Evolutionary conservation across 2,113 vertebrate genomes (phyloP).

Genomic region (Spea multiplicata): DNA sequence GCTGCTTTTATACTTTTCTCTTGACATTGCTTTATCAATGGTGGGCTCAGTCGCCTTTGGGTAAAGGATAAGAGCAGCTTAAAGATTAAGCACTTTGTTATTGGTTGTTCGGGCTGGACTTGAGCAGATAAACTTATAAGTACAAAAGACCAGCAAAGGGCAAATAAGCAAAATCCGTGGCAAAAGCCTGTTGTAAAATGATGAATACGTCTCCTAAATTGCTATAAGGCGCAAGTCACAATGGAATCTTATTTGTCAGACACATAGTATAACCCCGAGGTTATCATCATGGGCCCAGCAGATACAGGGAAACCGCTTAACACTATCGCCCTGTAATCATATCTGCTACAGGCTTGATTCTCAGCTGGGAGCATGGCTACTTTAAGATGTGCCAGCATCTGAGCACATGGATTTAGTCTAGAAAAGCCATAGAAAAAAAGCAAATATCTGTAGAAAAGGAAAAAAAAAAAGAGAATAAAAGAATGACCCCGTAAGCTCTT

Average conservation of each 20-base stretch:
- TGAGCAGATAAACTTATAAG: constrained; percentile 64
- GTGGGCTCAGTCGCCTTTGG: constrained; percentile 11
- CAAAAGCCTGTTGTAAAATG: constrained; percentile 72
- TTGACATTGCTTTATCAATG: constrained; percentile 13
- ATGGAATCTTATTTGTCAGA: constrained; percentile 77
- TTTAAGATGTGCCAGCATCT: constrained; percentile 58
- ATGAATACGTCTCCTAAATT: constrained; percentile 74
- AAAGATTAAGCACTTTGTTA: constrained; percentile 64
- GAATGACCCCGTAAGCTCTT: constrained; percentile 18
- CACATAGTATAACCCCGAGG: constrained; percentile 75
- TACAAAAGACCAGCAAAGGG: constrained; percentile 62
- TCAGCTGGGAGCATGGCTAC: constrained; percentile 63
- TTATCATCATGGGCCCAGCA: constrained; percentile 74
- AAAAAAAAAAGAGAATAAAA: not conserved
- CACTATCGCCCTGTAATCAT: constrained; percentile 76
- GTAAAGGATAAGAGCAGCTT: constrained; percentile 36
- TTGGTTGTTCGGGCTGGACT: constrained; percentile 63
- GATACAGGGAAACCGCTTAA: constrained; percentile 74
- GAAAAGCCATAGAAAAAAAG: constrained; percentile 9
- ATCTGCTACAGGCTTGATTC: constrained; percentile 71
- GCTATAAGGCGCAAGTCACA: constrained; percentile 72
- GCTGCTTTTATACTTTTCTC: not conserved
- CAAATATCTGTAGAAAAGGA: not conserved
- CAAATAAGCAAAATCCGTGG: constrained; percentile 71
- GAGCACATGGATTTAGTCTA: constrained; percentile 4